A percentile compares a stretch with the other conserved stretches of the same genome.
These are phyloP conservation scores for Lissocephala sabroskyi DNA, from an alignment of 2,888 invertebrate species.

Conservation along the genomic window DNA sequence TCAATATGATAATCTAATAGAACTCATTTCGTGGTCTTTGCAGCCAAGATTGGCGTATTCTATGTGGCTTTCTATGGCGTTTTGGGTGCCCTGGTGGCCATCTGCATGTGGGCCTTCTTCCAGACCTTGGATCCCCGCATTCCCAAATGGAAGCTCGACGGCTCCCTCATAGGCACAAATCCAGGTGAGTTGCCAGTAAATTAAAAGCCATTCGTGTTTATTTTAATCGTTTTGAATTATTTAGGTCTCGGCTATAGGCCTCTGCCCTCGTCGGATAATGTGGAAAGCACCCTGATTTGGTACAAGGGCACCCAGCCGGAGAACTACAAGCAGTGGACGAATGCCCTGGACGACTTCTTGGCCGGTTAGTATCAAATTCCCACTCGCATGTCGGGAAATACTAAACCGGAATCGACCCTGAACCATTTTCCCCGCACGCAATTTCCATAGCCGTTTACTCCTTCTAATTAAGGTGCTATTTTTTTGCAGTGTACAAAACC, in stretches of 20 bases:
- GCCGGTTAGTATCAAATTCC: constrained; percentile 77
- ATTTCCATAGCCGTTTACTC: constrained; percentile 21
- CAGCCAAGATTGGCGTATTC: constrained; percentile 95
- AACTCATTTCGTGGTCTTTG: constrained; percentile 48
- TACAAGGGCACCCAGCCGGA: constrained; percentile 87
- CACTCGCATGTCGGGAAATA: constrained; percentile 9
- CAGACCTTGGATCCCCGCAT: constrained; percentile 90
- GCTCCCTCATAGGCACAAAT: constrained; percentile 93
- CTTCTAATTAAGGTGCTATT: not conserved
- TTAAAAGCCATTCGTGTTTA: not conserved
- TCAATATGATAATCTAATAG: constrained; percentile 23
- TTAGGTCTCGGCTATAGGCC: constrained; percentile 92
- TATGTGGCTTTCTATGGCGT: constrained; percentile 95
- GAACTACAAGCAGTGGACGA: constrained; percentile 86
- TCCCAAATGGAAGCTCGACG: constrained; percentile 90
- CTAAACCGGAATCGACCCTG: constrained; percentile 12
- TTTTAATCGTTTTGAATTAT: too few relatives aligned
- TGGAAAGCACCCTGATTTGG: constrained; percentile 96
- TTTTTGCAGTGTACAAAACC: constrained; percentile 79
- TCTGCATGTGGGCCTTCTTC: constrained; percentile 95
- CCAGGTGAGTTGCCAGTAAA: constrained; percentile 76
- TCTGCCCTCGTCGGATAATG: constrained; percentile 86
- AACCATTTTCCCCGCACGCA: constrained; percentile 24
- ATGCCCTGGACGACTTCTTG: constrained; percentile 82
- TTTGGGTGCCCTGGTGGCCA: constrained; percentile 92